phyloP scores from a whole-genome alignment of 1,140 invertebrate genomes.

The Cylas formicarius region DNA sequence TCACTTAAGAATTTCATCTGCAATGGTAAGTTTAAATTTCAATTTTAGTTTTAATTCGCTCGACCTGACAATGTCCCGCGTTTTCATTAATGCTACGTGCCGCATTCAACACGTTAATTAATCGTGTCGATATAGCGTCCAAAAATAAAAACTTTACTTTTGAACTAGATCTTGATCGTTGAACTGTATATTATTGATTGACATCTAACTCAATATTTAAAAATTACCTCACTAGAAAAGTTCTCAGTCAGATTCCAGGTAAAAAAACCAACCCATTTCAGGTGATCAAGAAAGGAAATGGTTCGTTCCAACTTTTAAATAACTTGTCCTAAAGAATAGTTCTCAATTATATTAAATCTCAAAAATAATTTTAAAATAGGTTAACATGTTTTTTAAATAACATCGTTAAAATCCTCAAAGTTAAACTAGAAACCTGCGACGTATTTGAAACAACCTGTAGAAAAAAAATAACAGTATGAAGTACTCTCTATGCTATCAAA shows the following conservation, averaged over 20 bases:
- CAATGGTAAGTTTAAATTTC: conserved; percentile 8
- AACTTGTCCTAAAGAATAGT: neutral
- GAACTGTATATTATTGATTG: no score
- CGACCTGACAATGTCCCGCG: no score
- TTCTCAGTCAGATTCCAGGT: conserved; percentile 5
- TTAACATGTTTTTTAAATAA: neutral
- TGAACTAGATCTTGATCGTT: neutral
- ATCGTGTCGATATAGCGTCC: neutral
- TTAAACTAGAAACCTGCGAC: no score
- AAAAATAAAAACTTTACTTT: neutral
- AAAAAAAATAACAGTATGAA: neutral
- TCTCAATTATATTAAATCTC: neutral
- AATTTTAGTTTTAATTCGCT: no score
- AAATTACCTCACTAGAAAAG: neutral
- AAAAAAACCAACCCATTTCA: neutral
- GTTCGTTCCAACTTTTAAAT: conserved; percentile 1
- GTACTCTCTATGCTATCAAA: conserved; percentile 1
- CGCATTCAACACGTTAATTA: neutral
- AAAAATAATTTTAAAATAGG: conserved; percentile 2
- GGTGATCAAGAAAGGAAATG: conserved; percentile 4
- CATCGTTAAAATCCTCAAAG: no score
- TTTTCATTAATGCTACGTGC: no score
- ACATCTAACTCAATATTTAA: neutral
- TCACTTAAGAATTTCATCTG: neutral
- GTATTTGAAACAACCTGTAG: no score